A percentile compares a stretch with the other conserved stretches of the same genome.
Conservation (phyloP, 35 echinoderm and acorn worm genomes). For the Heliocidaris erythrogramma region DNA sequence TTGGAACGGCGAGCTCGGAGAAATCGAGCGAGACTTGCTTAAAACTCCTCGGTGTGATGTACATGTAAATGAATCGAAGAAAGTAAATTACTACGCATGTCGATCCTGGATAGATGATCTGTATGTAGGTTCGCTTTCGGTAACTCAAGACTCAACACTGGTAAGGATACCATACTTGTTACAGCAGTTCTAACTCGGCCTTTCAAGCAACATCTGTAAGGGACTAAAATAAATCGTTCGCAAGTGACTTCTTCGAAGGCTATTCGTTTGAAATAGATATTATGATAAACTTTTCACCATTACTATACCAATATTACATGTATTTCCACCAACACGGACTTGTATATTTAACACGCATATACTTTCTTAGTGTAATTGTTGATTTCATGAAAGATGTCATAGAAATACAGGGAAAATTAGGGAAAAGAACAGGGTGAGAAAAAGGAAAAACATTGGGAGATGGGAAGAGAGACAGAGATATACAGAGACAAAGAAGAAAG, state of each 20-base stretch:
- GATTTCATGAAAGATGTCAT: not conserved
- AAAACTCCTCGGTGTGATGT: not conserved
- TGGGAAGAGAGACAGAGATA: too few relatives aligned
- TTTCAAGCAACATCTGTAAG: too few relatives aligned
- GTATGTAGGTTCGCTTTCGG: not conserved
- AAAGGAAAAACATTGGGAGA: too few relatives aligned
- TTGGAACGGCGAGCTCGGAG: not conserved
- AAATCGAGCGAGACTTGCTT: not conserved
- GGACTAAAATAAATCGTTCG: too few relatives aligned
- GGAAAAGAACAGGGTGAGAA: too few relatives aligned
- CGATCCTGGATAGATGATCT: too few relatives aligned
- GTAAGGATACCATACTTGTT: not conserved
- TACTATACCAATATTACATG: not conserved
- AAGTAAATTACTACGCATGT: too few relatives aligned
- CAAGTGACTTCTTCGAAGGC: not conserved
- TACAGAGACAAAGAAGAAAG: too few relatives aligned
- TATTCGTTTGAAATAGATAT: not conserved
- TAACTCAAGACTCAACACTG: not conserved
- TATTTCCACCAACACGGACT: not conserved
- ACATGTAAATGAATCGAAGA: not conserved
- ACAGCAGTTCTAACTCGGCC: too few relatives aligned
- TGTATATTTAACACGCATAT: not conserved
- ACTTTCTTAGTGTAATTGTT: not conserved
- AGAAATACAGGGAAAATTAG: too few relatives aligned
- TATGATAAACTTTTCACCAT: not conserved